Evolutionary conservation across 2,797 vertebrate genomes (phyloP).

Genomic region (Tenualosa thibaudeaui): DNA sequence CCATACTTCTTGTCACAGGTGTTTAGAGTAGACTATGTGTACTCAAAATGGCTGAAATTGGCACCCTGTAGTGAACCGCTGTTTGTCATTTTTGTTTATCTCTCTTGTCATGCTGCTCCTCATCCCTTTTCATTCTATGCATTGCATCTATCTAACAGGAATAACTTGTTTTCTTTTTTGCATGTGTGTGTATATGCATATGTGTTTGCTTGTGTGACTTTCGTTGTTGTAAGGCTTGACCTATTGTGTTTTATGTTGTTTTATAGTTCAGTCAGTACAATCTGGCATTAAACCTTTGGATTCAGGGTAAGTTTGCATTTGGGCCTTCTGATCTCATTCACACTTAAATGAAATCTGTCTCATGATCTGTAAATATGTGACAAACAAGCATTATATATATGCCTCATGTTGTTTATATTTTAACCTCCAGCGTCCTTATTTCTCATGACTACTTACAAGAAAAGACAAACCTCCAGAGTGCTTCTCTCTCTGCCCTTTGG

Average conservation of each 20-base stretch:
- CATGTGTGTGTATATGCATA: not conserved
- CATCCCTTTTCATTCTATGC: slow-evolving; percentile 27
- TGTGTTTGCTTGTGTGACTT: not conserved
- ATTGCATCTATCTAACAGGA: not conserved
- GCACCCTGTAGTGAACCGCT: not conserved
- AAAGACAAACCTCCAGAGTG: not conserved
- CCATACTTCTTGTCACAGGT: not conserved
- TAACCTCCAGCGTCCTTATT: not conserved
- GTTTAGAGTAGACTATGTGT: slow-evolving; percentile 7
- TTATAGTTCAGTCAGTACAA: not conserved
- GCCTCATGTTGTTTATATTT: not conserved
- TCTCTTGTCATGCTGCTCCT: not conserved
- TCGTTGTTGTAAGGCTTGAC: not conserved
- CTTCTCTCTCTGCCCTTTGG: not conserved
- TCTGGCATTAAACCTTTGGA: not conserved
- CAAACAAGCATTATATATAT: not conserved
- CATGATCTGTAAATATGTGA: not conserved
- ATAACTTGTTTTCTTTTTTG: not conserved
- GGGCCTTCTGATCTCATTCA: not conserved
- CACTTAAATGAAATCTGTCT: not conserved
- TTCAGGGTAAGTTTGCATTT: not conserved
- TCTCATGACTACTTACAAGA: not conserved
- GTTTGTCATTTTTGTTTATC: not conserved
- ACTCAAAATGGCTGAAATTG: no score
- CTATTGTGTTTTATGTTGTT: not conserved